A percentile compares a stretch with the other conserved stretches of the same genome.
Conservation (phyloP, 2,113 vertebrate species). For the Rhineura floridana region DNA sequence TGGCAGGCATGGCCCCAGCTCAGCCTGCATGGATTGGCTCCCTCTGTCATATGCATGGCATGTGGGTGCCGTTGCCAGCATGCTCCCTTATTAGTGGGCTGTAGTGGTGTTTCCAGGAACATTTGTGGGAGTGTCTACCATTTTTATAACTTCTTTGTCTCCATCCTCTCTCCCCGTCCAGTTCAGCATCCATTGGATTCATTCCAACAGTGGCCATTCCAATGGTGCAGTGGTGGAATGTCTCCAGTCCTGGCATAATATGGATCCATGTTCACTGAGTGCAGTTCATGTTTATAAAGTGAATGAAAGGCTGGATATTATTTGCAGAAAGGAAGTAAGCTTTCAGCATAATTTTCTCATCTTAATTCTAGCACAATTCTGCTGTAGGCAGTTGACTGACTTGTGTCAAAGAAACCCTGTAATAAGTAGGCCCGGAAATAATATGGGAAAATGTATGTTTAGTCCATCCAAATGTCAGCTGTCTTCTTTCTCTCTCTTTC, state of each 20-base stretch:
- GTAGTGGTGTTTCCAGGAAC: too few species aligned
- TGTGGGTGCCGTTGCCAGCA: neutral
- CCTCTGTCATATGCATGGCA: neutral
- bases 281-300: constrained; percentile 41
- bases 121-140: neutral
- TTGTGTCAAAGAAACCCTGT: constrained; percentile 24
- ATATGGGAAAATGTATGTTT: constrained; percentile 27
- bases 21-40: neutral
- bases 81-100: neutral
- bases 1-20: neutral
- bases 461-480: neutral
- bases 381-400: constrained; percentile 31
- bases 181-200: neutral
- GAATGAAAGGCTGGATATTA: constrained; percentile 50
- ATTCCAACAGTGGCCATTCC: neutral
- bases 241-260: neutral
- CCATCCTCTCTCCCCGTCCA: neutral
- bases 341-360: constrained; percentile 5
- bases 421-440: constrained; percentile 16
- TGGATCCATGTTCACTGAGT: constrained; percentile 1
- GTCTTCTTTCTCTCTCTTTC: neutral
- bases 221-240: neutral
- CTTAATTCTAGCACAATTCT: constrained; percentile 38
- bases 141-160: neutral
- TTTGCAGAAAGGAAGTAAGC: constrained; percentile 48